A percentile compares a stretch with the other conserved stretches of the same genome.
Conservation (phyloP, 1,140 invertebrate species). For the Planococcus citri region DNA sequence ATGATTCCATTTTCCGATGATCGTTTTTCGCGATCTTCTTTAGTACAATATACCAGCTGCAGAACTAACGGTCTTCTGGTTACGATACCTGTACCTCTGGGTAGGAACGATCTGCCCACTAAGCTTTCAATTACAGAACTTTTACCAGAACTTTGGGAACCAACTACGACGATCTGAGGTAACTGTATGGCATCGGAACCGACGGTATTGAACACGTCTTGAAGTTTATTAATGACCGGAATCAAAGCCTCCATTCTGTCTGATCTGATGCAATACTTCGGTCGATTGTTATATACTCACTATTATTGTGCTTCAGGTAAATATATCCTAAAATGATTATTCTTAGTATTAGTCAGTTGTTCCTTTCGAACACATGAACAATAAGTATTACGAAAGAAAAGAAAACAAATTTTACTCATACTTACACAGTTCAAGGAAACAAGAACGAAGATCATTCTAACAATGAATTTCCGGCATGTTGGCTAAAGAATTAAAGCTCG, state of each 20-base stretch:
- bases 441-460: too few species aligned
- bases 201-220: constrained; percentile 25
- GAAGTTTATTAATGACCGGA: constrained; percentile 25
- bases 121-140: constrained; percentile 30
- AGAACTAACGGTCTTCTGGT: constrained; percentile 27
- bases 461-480: too few species aligned
- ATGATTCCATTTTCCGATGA: constrained; percentile 35
- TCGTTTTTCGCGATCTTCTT: background rate
- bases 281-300: background rate
- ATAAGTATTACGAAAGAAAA: too few species aligned
- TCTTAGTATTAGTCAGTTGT: too few species aligned
- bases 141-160: constrained; percentile 36
- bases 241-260: constrained; percentile 27
- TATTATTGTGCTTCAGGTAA: background rate
- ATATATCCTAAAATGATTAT: too few species aligned
- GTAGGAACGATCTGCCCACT: constrained; percentile 28
- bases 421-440: too few species aligned
- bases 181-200: constrained; percentile 22
- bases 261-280: too few species aligned
- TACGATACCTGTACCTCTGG: constrained; percentile 26
- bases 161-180: constrained; percentile 29
- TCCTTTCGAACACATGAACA: too few species aligned
- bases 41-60: constrained; percentile 18
- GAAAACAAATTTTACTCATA: too few species aligned
- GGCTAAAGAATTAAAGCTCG: too few species aligned